Evolutionary conservation across 2,888 invertebrate genomes (phyloP), one percentile per base, ranked within the genome.

Genomic region (Drosophila pseudotakahashii): DNA sequence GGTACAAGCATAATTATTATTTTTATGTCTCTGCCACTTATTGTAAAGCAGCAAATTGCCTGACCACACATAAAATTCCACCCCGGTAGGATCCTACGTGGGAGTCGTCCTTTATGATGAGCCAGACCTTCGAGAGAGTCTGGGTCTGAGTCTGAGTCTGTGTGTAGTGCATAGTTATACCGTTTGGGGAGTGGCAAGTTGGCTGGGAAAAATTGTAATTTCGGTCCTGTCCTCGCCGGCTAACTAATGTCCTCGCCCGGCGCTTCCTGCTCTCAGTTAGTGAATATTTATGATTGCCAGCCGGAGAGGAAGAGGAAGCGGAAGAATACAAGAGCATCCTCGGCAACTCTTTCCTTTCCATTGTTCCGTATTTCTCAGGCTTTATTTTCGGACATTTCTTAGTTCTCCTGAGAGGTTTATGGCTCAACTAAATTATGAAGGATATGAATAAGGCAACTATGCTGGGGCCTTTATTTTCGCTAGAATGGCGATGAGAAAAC

Each of bases 1-100:
- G 81, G 77, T 89, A 89, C 81, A 87, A 89, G 81, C 83, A 89
- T 89, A 84, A 88, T 89, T 85, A 89, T 88, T 88, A 89, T 87
- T 88, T 88, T 89, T 88, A 89, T 89, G 89, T 89, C 76, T 75
- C 76, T 74, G 76, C 79, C 86, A 88, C 87, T 84, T 88, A 84
- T 88, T 82, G 82, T 85, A 81, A 88, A 88, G 85, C 82, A 80
- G 88, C 88, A 87, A 82, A 82, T 82, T 87, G 88, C 85, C 88
- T 77, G 88, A 67, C 66, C 66, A 66, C 64, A 66, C 66, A 66
- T 67, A 67, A 67, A 67, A 67, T 44, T 23, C 45, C 14, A n/a
- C 53, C 16, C 32, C 11, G 13, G 9, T 11, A 32, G 62, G 47
- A 39, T 66, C 81, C 75, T 78, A 55, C 76, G 78, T 59, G 72